Evolutionary conservation across 2,888 invertebrate species (phyloP).

Genomic region (Amphipoea lucens): DNA sequence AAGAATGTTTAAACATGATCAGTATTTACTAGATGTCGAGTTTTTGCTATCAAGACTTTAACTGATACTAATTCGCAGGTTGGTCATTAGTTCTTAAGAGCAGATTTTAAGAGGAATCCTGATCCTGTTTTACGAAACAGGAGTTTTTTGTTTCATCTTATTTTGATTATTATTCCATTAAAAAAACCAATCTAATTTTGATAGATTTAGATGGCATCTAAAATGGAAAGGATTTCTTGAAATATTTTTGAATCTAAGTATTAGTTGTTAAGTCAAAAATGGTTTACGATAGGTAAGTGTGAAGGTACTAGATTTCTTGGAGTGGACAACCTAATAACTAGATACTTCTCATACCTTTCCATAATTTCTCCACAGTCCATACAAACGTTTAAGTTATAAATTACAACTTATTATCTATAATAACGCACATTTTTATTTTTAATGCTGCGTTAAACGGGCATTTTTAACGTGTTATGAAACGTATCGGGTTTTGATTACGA

Average conservation of each 20-base stretch:
- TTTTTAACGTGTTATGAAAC: slow-evolving; percentile 65
- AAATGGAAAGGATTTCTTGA: too few relatives aligned
- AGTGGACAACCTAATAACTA: slow-evolving; percentile 40
- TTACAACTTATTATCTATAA: slow-evolving; percentile 70
- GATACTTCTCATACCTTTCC: slow-evolving; percentile 10
- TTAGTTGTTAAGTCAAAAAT: too few relatives aligned
- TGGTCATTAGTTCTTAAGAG: background rate
- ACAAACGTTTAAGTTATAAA: slow-evolving; percentile 69
- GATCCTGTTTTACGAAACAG: too few relatives aligned
- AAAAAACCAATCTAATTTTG: too few relatives aligned
- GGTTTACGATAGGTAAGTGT: too few relatives aligned
- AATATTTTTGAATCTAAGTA: too few relatives aligned
- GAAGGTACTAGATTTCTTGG: background rate
- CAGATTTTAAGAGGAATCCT: background rate
- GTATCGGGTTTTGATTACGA: slow-evolving; percentile 64
- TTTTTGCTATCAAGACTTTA: background rate
- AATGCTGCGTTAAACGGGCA: slow-evolving; percentile 58
- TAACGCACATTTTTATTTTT: slow-evolving; percentile 70
- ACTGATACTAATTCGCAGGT: background rate
- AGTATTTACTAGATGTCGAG: background rate
- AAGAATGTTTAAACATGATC: background rate
- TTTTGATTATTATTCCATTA: background rate
- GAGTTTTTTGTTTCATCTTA: background rate
- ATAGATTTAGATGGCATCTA: too few relatives aligned
- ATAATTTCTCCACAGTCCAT: slow-evolving; percentile 70